phyloP scores from a whole-genome alignment of 2,797 vertebrate species.

The Artibeus lituratus region DNA sequence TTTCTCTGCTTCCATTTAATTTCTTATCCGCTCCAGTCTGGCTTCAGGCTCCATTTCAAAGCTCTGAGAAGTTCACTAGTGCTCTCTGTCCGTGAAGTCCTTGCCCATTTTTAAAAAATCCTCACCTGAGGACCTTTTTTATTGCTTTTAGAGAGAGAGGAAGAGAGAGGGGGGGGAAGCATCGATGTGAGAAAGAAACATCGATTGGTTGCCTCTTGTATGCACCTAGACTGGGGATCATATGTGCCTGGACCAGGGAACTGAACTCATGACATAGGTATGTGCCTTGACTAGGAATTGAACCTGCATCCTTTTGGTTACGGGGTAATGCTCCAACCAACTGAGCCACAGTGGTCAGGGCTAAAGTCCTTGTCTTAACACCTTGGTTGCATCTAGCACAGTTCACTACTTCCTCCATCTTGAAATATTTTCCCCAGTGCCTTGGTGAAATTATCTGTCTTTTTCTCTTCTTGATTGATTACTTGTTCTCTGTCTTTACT shows the following conservation, averaged over 20 bases:
- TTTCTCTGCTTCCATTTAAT: constrained; percentile 1
- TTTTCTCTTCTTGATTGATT: neutral
- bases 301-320: neutral
- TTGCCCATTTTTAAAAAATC: neutral
- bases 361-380: neutral
- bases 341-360: too few relatives aligned
- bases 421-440: constrained; percentile 29
- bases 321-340: too few relatives aligned
- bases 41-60: neutral
- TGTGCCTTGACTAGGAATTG: neutral
- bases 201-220: neutral
- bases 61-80: neutral
- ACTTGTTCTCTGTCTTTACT: neutral
- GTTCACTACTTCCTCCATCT: neutral
- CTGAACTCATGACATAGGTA: neutral
- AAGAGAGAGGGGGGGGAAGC: too few relatives aligned
- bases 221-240: neutral
- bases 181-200: neutral
- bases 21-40: neutral
- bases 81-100: neutral
- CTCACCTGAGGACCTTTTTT: neutral
- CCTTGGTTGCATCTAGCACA: neutral
- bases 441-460: neutral
- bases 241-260: neutral
- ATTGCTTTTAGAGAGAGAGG: neutral